phyloP scores from a whole-genome alignment of 2,113 vertebrate species.

The Alces alces region DNA sequence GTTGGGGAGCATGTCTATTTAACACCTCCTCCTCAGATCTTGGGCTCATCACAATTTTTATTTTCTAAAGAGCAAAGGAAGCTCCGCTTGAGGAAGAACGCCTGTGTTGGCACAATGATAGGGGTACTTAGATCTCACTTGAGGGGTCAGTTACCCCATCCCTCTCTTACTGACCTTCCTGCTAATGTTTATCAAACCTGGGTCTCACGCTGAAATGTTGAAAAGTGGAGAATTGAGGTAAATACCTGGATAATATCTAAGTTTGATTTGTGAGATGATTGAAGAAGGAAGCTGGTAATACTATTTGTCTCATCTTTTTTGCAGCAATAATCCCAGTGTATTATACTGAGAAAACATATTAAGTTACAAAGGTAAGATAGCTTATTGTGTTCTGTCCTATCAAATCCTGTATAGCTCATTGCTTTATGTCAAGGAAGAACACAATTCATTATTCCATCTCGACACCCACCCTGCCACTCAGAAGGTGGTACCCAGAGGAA shows the following conservation, averaged over 20 bases:
- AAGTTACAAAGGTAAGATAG: not conserved
- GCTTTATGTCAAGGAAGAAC: not conserved
- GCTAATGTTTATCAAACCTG: not conserved
- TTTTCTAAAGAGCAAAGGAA: not conserved
- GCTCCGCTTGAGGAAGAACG: not conserved
- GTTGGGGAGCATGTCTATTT: slow-evolving; percentile 3
- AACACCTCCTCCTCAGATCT: not conserved
- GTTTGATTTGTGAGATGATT: not conserved
- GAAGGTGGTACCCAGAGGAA: not conserved
- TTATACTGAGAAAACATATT: not conserved
- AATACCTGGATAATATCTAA: not conserved
- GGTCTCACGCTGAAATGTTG: not conserved
- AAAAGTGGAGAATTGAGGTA: not conserved
- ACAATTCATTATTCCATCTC: not conserved
- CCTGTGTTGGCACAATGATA: not conserved
- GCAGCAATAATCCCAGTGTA: not conserved
- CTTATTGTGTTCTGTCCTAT: not conserved
- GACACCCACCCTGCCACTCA: not conserved
- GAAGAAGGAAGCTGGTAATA: not conserved
- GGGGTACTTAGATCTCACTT: not conserved
- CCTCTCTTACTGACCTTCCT: not conserved
- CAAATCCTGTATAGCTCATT: not conserved
- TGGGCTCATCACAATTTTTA: not conserved
- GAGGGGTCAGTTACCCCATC: not conserved
- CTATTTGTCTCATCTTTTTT: not conserved